Conservation (phyloP, 2,797 vertebrate species). For the Scolopax rusticola region DNA sequence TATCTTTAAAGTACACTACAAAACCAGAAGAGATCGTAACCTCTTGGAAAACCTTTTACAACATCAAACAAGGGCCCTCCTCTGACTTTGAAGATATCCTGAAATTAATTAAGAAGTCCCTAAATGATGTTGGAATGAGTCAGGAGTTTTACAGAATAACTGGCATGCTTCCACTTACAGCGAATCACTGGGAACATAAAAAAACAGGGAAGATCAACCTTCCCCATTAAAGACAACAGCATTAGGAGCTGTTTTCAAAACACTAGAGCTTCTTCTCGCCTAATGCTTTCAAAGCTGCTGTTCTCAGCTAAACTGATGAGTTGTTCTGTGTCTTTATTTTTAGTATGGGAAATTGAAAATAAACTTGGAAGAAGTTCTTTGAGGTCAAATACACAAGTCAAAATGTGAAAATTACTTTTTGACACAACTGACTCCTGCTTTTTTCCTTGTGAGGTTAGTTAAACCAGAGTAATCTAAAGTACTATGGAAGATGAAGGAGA, state of each 20-base stretch:
- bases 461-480: neutral
- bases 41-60: conserved; percentile 39
- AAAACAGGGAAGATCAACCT: conserved; percentile 32
- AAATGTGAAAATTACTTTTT: conserved; percentile 9
- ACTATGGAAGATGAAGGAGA: neutral
- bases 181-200: conserved; percentile 14
- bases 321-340: conserved; percentile 24
- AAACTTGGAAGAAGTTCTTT: conserved; percentile 21
- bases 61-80: neutral
- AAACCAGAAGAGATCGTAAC: neutral
- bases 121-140: conserved; percentile 40
- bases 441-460: neutral
- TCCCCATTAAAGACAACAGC: conserved; percentile 39
- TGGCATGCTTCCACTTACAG: conserved; percentile 37
- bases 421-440: neutral
- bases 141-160: conserved; percentile 58
- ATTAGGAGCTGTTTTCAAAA: conserved; percentile 56
- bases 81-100: conserved; percentile 54
- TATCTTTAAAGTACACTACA: neutral
- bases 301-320: conserved; percentile 50
- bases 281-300: conserved; percentile 48
- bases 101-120: conserved; percentile 38
- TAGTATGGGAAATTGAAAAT: conserved; percentile 23
- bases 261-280: neutral
- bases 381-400: conserved; percentile 14